Evolutionary conservation across 2,888 invertebrate genomes (phyloP), one percentile per base, ranked within the genome.

Genomic region (Polia nebulosa): DNA sequence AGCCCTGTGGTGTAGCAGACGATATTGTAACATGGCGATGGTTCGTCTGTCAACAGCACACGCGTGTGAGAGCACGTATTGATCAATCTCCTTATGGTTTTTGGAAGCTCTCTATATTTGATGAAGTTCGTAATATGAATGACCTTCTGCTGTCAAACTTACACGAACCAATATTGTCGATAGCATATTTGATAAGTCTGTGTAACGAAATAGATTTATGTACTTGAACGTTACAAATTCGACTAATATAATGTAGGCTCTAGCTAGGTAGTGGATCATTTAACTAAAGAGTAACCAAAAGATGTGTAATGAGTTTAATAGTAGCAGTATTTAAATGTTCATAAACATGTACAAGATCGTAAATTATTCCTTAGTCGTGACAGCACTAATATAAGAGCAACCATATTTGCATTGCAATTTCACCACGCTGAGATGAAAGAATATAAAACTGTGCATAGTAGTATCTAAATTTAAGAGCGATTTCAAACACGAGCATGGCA

Each of bases 41-140:
- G 39, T 32, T 29, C 22, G 86, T 86, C 88, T 88, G 87, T 88
- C 88, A 86, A 85, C 84, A 84, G 70, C 80, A 72, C 64, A 79
- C 66, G 72, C 75, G 69, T 71, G 80, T 85, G 81, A 75, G 81
- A 82, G 78, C 73, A 68, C 85, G 87, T 92, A 92, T 92, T 91
- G 92, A 92, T 93, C 92, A 91, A 89, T 88, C 85, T 86, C 77
- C 82, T 85, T 86, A 85, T 86, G 87, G 84, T 88, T 84, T 77
- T 82, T 69, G 20, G 55, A 68, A 72, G 75, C 70, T 80, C 76
- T 85, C 66, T 83, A 83, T 85, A 82, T 83, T 87, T 83, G 69
- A 83, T 80, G 81, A 85, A 82, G 81, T 82, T 83, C 76, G 72
- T 79, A 67, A 72, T 75, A 80, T 68, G 58, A 67, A 69, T 82